These are phyloP conservation scores for Allacma fusca DNA, from an alignment of 2,888 invertebrate genomes.

Conservation along the genomic window DNA sequence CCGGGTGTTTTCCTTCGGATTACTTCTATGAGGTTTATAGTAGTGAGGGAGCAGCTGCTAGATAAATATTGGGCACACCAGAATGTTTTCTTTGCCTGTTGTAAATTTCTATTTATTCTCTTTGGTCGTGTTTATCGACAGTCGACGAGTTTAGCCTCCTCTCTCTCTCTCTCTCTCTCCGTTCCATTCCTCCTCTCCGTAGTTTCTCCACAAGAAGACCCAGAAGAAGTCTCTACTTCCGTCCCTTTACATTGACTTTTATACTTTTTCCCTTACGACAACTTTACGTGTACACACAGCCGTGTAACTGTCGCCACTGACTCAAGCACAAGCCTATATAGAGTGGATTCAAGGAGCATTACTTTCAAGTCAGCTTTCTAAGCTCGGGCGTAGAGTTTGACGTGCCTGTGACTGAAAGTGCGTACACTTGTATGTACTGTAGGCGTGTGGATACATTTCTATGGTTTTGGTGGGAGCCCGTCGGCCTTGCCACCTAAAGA, in stretches of 20 bases:
- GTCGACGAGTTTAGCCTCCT: neutral
- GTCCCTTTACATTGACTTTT: neutral
- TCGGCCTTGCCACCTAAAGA: too few species aligned
- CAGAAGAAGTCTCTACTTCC: neutral
- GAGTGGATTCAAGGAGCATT: neutral
- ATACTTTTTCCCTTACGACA: neutral
- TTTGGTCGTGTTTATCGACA: slow-evolving; percentile 31
- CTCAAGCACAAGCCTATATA: neutral
- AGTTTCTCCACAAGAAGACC: neutral
- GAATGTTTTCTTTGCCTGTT: slow-evolving; percentile 51
- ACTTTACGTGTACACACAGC: neutral
- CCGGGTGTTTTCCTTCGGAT: slow-evolving; percentile 52
- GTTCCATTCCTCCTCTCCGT: neutral
- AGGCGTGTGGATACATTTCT: neutral
- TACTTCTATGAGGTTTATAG: slow-evolving; percentile 49
- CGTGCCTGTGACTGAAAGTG: neutral
- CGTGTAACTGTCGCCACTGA: too few species aligned
- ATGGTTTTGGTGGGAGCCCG: too few species aligned
- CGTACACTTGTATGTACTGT: neutral
- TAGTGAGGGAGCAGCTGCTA: slow-evolving; percentile 50
- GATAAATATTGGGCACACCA: slow-evolving; percentile 52
- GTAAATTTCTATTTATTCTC: slow-evolving; percentile 54
- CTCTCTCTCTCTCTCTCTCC: neutral
- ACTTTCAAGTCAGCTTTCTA: neutral
- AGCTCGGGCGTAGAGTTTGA: neutral